A percentile compares a stretch with the other conserved stretches of the same genome.
Evolutionary conservation across 1,140 invertebrate species (phyloP).

Genomic region (Episyrphus balteatus): DNA sequence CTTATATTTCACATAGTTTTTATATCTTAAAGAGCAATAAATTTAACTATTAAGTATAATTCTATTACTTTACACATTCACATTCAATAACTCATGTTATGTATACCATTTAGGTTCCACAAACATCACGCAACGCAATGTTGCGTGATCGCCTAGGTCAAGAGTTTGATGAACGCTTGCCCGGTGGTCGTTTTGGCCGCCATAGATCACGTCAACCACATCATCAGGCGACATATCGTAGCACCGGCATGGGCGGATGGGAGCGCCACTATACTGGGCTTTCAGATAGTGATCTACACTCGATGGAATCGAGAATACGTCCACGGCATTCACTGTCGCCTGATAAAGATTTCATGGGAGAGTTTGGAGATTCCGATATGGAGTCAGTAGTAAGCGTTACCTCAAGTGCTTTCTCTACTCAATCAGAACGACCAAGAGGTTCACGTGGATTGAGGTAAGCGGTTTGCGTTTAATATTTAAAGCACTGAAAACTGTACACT

Average conservation of each 20-base stretch:
- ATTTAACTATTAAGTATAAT: no score
- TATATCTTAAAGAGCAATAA: no score
- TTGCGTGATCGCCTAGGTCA: slow-evolving; percentile 59
- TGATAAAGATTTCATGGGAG: slow-evolving; percentile 56
- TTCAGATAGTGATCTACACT: slow-evolving; percentile 67
- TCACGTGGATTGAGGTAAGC: slow-evolving; percentile 58
- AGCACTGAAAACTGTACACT: slow-evolving; percentile 1
- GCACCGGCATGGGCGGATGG: slow-evolving; percentile 57
- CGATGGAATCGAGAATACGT: slow-evolving; percentile 42
- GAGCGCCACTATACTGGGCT: slow-evolving; percentile 67
- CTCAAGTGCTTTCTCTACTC: slow-evolving; percentile 84
- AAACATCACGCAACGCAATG: slow-evolving; percentile 38
- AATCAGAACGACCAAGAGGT: slow-evolving; percentile 73
- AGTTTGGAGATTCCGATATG: slow-evolving; percentile 75
- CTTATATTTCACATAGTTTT: no score
- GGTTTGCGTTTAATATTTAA: slow-evolving; percentile 1
- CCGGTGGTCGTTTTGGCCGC: slow-evolving; percentile 47
- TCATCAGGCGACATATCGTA: slow-evolving; percentile 53
- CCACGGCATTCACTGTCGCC: slow-evolving; percentile 47
- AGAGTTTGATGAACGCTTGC: slow-evolving; percentile 74
- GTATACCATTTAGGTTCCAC: slow-evolving; percentile 22
- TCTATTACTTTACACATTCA: no score
- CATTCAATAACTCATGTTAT: neutral
- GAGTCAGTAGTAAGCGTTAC: slow-evolving; percentile 77
- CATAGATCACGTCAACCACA: slow-evolving; percentile 50